Evolutionary conservation across 1,140 invertebrate genomes (phyloP).

Genomic region (Oncopodura yosiiana): DNA sequence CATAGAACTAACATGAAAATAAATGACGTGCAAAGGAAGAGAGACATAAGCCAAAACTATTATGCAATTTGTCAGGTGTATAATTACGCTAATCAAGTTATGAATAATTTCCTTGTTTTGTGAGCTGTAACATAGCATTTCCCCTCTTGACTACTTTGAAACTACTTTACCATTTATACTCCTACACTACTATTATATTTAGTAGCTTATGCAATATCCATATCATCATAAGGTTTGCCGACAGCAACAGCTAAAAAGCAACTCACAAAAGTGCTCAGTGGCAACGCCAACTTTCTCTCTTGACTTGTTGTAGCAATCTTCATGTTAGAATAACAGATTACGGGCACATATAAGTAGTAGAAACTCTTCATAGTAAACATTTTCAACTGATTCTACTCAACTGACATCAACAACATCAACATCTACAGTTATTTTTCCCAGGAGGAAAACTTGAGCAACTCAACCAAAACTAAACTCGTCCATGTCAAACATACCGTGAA

Average conservation of each 20-base stretch:
- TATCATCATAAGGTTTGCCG: too few species aligned
- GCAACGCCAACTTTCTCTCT: too few species aligned
- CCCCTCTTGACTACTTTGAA: background rate
- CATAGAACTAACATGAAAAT: too few species aligned
- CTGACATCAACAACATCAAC: slow-evolving; percentile 8
- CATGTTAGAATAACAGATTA: too few species aligned
- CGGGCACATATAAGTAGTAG: too few species aligned
- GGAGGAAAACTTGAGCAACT: slow-evolving; percentile 12
- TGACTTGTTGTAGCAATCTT: too few species aligned
- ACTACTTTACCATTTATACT: background rate
- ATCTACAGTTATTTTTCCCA: slow-evolving; percentile 11
- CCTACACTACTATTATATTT: background rate
- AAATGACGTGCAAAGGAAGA: too few species aligned
- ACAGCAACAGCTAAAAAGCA: too few species aligned
- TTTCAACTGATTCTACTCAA: slow-evolving; percentile 2
- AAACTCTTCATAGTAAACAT: too few species aligned
- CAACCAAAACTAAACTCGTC: slow-evolving; percentile 7
- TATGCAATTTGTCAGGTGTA: slow-evolving; percentile 16
- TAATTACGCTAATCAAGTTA: slow-evolving; percentile 14
- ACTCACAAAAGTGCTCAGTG: too few species aligned
- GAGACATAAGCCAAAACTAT: too few species aligned
- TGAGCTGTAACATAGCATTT: slow-evolving; percentile 1
- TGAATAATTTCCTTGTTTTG: slow-evolving; percentile 17
- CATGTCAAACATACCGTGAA: slow-evolving; percentile 11
- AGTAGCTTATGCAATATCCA: too few species aligned